These are phyloP conservation scores for Steinernema feltiae DNA, from an alignment of 1,140 invertebrate species.

Conservation along the genomic window DNA sequence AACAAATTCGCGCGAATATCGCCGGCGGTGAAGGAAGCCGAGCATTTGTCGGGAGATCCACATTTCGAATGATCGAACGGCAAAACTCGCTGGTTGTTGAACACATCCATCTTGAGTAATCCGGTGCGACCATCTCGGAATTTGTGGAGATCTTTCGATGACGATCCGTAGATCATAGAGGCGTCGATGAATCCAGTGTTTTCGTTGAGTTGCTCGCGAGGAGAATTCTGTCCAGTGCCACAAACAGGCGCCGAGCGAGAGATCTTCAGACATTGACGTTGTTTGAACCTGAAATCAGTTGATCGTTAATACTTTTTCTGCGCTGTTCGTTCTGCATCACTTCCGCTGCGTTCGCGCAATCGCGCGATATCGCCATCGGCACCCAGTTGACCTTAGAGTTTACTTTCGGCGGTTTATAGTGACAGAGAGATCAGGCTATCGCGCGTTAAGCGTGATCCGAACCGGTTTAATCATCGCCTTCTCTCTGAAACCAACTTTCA, in stretches of 20 bases:
- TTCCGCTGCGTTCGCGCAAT: conserved; percentile 9
- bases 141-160: conserved; percentile 53
- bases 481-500: conserved; percentile 1
- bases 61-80: conserved; percentile 55
- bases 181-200: conserved; percentile 54
- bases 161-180: conserved; percentile 56
- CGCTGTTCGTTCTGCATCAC: neutral
- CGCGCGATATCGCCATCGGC: neutral
- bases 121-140: conserved; percentile 56
- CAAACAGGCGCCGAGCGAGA: conserved; percentile 55
- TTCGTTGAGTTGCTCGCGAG: conserved; percentile 54
- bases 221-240: conserved; percentile 41
- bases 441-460: neutral
- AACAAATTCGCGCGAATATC: conserved; percentile 57
- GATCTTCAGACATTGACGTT: conserved; percentile 52
- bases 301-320: neutral
- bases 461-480: neutral
- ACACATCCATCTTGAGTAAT: conserved; percentile 51
- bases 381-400: neutral
- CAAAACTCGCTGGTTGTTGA: conserved; percentile 53
- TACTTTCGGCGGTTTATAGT: conserved; percentile 29
- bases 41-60: conserved; percentile 36
- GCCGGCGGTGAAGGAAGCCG: conserved; percentile 53
- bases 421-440: neutral
- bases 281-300: conserved; percentile 47